Evolutionary conservation across 2,113 vertebrate species (phyloP).

Genomic region (Hippopotamus amphibius): DNA sequence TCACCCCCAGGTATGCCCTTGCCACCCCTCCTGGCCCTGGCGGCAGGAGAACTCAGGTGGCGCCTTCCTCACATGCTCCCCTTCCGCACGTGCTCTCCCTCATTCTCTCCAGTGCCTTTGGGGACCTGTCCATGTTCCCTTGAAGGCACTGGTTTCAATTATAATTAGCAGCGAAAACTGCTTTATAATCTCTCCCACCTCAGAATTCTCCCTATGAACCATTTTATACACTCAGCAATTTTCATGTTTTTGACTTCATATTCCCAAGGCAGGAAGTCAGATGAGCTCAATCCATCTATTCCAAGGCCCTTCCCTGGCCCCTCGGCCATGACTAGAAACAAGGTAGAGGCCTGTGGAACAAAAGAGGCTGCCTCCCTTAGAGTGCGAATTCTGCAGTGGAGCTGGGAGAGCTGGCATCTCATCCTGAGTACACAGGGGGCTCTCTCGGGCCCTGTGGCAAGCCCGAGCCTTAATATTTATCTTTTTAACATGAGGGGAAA

Average conservation of each 20-base stretch:
- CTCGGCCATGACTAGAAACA: neutral
- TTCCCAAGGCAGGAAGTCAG: neutral
- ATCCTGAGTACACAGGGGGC: fast-evolving
- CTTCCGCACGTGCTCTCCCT: neutral
- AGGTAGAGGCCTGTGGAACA: neutral
- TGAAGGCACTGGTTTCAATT: constrained; percentile 20
- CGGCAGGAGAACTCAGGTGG: fast-evolving
- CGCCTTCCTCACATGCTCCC: fast-evolving
- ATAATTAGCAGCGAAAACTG: constrained; percentile 64
- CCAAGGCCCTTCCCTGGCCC: neutral
- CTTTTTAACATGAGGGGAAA: neutral
- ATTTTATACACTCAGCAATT: constrained; percentile 41
- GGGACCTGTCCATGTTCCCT: neutral
- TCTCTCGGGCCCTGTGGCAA: neutral
- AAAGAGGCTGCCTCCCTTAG: neutral
- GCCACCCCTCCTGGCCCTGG: fast-evolving
- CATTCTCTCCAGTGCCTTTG: neutral
- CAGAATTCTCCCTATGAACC: constrained; percentile 19
- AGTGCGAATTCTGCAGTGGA: neutral
- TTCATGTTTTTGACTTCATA: constrained; percentile 21
- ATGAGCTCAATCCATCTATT: neutral
- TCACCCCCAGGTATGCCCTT: fast-evolving
- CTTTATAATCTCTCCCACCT: constrained; percentile 35
- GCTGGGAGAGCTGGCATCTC: fast-evolving
- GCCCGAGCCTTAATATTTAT: neutral